A percentile compares a stretch with the other conserved stretches of the same genome.
These are phyloP conservation scores for Enteromius treurensis DNA, from an alignment of 2,797 vertebrate genomes.

Conservation along the genomic window DNA sequence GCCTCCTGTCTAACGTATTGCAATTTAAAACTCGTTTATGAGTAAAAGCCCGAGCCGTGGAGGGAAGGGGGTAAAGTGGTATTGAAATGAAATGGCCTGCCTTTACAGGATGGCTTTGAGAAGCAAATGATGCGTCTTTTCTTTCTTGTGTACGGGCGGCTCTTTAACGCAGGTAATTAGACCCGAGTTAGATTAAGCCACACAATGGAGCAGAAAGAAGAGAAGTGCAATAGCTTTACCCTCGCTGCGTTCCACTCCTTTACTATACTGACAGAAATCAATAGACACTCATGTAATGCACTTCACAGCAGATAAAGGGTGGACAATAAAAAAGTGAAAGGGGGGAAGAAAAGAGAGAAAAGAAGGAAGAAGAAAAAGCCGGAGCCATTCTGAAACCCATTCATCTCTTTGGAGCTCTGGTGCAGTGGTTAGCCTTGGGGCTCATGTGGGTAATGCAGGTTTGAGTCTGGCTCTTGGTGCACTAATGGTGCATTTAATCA, in stretches of 20 bases:
- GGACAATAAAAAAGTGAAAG: constrained; percentile 27
- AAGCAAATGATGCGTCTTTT: constrained; percentile 32
- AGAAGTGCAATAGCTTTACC: constrained; percentile 70
- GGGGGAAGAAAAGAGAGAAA: background rate
- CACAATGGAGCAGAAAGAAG: constrained; percentile 64
- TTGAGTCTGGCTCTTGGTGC: background rate
- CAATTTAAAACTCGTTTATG: constrained; percentile 49
- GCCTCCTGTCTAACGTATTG: constrained; percentile 35
- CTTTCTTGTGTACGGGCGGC: constrained; percentile 54
- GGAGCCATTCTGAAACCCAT: background rate
- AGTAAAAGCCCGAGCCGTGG: constrained; percentile 6
- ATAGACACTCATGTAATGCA: constrained; percentile 74
- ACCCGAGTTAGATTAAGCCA: constrained; percentile 56
- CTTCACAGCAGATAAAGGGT: constrained; percentile 69
- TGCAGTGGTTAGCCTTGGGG: background rate
- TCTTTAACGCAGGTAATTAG: constrained; percentile 71
- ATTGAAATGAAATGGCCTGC: constrained; percentile 24
- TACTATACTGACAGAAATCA: constrained; percentile 73
- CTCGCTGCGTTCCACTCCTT: constrained; percentile 64
- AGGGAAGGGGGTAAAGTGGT: constrained; percentile 26
- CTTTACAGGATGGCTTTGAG: constrained; percentile 16
- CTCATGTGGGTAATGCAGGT: background rate
- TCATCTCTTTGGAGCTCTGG: background rate
- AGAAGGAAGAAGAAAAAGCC: background rate
- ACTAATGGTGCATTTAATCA: too few relatives aligned